Evolutionary conservation across 1,140 invertebrate genomes (phyloP).

Genomic region (Heliconius nattereri): DNA sequence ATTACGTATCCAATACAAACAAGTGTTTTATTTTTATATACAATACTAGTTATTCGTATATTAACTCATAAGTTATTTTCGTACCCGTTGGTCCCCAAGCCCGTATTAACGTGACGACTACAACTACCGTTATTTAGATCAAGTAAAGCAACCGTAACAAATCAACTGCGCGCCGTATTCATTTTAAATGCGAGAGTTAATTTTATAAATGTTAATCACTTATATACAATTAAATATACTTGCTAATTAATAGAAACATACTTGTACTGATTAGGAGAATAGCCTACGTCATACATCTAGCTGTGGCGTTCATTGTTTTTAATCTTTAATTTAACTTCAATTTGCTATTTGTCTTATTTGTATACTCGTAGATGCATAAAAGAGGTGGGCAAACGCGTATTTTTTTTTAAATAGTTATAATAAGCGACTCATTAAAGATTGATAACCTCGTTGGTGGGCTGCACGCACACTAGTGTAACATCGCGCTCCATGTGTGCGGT

Average conservation of each 20-base stretch:
- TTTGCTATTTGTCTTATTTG: constrained; percentile 42
- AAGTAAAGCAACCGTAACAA: constrained; percentile 42
- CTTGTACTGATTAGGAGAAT: constrained; percentile 31
- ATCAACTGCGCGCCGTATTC: constrained; percentile 36
- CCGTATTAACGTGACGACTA: constrained; percentile 34
- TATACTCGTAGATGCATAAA: constrained; percentile 49
- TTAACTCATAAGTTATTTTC: neutral
- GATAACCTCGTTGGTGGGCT: constrained; percentile 77
- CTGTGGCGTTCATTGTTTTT: neutral
- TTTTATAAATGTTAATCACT: constrained; percentile 37
- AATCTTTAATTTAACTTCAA: neutral
- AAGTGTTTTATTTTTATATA: too few species aligned
- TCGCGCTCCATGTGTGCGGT: constrained; percentile 21
- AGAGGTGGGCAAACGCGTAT: constrained; percentile 57
- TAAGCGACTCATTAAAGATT: constrained; percentile 72
- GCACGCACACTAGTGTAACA: constrained; percentile 50
- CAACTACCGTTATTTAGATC: constrained; percentile 36
- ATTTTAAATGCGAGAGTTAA: constrained; percentile 33
- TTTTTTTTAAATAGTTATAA: constrained; percentile 69
- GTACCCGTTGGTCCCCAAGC: constrained; percentile 24
- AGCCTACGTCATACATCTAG: constrained; percentile 4
- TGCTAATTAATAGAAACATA: constrained; percentile 41
- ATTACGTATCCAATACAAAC: too few species aligned
- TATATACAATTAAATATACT: constrained; percentile 38
- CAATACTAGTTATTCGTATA: neutral